These are phyloP conservation scores for Cladopsammia gracilis DNA, from an alignment of 64 coral and sea anemone genomes.

Conservation along the genomic window DNA sequence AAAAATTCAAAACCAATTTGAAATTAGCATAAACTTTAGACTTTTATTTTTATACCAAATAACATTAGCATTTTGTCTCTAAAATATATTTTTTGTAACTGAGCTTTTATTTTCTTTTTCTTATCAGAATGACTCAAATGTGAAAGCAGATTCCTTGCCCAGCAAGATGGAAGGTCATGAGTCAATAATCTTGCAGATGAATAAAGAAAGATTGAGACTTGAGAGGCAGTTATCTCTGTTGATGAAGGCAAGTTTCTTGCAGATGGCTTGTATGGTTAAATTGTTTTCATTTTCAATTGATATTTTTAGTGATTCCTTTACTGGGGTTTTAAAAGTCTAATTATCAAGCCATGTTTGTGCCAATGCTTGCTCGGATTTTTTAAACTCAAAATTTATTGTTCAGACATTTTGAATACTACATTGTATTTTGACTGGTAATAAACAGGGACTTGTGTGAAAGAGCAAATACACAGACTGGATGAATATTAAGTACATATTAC, in stretches of 20 bases:
- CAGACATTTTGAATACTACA: too few relatives aligned
- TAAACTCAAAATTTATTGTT: too few relatives aligned
- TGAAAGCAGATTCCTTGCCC: slow-evolving; percentile 15
- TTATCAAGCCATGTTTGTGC: too few relatives aligned
- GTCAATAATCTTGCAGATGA: slow-evolving; percentile 88
- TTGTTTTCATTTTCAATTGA: not conserved
- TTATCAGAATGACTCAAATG: slow-evolving; percentile 9
- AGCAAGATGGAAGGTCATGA: slow-evolving; percentile 71
- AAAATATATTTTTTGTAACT: not conserved
- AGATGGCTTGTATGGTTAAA: not conserved
- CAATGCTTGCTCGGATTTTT: too few relatives aligned
- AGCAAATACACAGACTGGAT: too few relatives aligned
- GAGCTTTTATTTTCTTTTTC: not conserved
- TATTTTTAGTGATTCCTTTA: too few relatives aligned
- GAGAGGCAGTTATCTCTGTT: slow-evolving; percentile 75
- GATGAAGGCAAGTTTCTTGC: slow-evolving; percentile 39
- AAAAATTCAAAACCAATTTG: not conserved
- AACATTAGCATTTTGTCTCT: not conserved
- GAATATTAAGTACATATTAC: too few relatives aligned
- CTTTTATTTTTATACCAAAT: too few relatives aligned
- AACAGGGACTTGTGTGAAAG: too few relatives aligned
- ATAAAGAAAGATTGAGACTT: slow-evolving; percentile 84
- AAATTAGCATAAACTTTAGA: not conserved
- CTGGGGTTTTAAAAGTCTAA: too few relatives aligned
- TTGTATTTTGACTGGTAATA: too few relatives aligned